These are phyloP conservation scores for Lepidochitona cinerea DNA, from an alignment of 2,888 invertebrate species.

Conservation along the genomic window DNA sequence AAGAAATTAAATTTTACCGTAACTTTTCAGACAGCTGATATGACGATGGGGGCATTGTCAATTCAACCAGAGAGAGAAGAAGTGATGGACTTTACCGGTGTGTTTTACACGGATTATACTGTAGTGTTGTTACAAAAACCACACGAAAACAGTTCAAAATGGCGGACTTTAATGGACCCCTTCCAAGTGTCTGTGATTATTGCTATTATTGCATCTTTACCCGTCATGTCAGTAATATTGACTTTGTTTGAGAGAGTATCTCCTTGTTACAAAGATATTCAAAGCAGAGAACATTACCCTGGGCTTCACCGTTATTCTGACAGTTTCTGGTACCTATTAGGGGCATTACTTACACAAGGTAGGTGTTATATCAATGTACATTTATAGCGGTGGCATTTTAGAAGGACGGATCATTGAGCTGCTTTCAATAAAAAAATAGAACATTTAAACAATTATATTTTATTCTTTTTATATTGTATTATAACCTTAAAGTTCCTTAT, in stretches of 20 bases:
- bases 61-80: slow-evolving; percentile 7
- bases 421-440: no score
- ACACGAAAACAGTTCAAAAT: not conserved
- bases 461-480: no score
- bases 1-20: not conserved
- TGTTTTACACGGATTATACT: slow-evolving; percentile 19
- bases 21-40: slow-evolving; percentile 19
- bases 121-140: slow-evolving; percentile 12
- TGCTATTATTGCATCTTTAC: slow-evolving; percentile 34
- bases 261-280: not conserved
- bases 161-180: slow-evolving; percentile 24
- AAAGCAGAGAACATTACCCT: not conserved
- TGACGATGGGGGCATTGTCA: slow-evolving; percentile 19
- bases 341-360: slow-evolving; percentile 45
- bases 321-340: slow-evolving; percentile 11
- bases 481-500: no score
- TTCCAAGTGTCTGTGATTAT: slow-evolving; percentile 46
- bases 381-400: not conserved
- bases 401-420: no score
- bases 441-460: no score
- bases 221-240: slow-evolving; percentile 34
- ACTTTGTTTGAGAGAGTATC: not conserved
- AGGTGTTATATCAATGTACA: not conserved
- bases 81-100: slow-evolving; percentile 25
- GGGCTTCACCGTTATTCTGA: not conserved